Evolutionary conservation across 2,797 vertebrate genomes (phyloP).

Genomic region (Choloepus didactylus): DNA sequence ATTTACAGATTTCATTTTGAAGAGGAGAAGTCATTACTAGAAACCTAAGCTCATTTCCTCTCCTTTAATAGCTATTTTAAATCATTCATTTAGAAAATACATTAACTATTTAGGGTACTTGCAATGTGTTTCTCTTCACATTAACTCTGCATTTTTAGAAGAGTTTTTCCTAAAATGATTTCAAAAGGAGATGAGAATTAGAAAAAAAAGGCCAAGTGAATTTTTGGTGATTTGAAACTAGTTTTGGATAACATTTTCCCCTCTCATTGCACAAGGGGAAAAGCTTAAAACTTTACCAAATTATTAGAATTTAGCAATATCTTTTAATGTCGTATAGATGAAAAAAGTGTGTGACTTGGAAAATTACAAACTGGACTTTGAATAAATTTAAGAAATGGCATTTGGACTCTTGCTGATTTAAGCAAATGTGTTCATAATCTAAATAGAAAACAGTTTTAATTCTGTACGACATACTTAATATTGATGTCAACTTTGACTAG

Average conservation of each 20-base stretch:
- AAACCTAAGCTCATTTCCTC: conserved; percentile 91
- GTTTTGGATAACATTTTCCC: conserved; percentile 51
- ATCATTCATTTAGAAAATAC: conserved; percentile 92
- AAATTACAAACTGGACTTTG: conserved; percentile 47
- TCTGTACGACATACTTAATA: conserved; percentile 18
- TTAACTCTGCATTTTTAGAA: conserved; percentile 83
- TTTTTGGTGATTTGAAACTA: conserved; percentile 67
- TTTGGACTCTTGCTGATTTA: background rate
- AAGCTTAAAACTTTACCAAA: conserved; percentile 67
- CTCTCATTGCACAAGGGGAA: conserved; percentile 44
- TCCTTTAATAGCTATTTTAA: conserved; percentile 92
- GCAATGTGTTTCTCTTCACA: conserved; percentile 82
- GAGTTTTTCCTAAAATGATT: conserved; percentile 85
- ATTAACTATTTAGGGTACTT: conserved; percentile 90
- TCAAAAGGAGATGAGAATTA: conserved; percentile 85
- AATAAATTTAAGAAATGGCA: conserved; percentile 45
- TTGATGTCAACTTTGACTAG: conserved; percentile 35
- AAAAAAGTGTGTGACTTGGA: background rate
- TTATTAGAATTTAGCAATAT: conserved; percentile 64
- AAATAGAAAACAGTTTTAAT: conserved; percentile 66
- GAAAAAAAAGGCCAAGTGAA: conserved; percentile 62
- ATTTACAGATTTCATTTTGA: conserved; percentile 92
- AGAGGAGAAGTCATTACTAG: conserved; percentile 92
- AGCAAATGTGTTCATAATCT: conserved; percentile 52
- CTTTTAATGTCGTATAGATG: conserved; percentile 17